Percentiles rank a stretch among this genome's conserved stretches.
phyloP scores from a whole-genome alignment of 2,888 invertebrate genomes.

The Urechis unicinctus region DNA sequence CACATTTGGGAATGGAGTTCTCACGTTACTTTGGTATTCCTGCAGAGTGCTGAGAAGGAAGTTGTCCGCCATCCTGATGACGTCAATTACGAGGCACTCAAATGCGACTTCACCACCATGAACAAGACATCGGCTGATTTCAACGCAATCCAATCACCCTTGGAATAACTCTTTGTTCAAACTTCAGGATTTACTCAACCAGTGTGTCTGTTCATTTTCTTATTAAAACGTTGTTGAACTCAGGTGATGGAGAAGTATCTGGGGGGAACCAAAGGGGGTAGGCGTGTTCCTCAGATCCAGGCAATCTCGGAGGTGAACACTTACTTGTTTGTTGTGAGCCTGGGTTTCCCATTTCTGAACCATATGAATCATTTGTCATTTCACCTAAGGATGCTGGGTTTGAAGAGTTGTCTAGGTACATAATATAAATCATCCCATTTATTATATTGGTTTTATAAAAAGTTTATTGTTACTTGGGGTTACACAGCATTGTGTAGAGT shows the following conservation, averaged over 20 bases:
- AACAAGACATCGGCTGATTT: constrained; percentile 19
- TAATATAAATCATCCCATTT: no score
- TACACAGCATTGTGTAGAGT: no score
- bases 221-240: not conserved
- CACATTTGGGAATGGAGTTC: no score
- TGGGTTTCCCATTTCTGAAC: no score
- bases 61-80: constrained; percentile 41
- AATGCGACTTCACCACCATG: constrained; percentile 42
- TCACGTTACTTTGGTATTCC: no score
- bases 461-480: no score
- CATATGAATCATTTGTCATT: no score
- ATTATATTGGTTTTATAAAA: no score
- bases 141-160: not conserved
- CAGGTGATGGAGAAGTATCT: constrained; percentile 40
- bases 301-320: constrained; percentile 43
- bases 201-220: not conserved
- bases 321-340: not conserved
- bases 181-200: no score
- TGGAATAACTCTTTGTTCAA: not conserved
- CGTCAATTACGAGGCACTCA: constrained; percentile 45
- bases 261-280: constrained; percentile 27
- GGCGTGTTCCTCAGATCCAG: constrained; percentile 29
- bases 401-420: no score
- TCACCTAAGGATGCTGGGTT: no score
- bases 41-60: no score